These are phyloP conservation scores for Dermolepida albohirtum DNA, from an alignment of 2,888 invertebrate species.

Conservation along the genomic window DNA sequence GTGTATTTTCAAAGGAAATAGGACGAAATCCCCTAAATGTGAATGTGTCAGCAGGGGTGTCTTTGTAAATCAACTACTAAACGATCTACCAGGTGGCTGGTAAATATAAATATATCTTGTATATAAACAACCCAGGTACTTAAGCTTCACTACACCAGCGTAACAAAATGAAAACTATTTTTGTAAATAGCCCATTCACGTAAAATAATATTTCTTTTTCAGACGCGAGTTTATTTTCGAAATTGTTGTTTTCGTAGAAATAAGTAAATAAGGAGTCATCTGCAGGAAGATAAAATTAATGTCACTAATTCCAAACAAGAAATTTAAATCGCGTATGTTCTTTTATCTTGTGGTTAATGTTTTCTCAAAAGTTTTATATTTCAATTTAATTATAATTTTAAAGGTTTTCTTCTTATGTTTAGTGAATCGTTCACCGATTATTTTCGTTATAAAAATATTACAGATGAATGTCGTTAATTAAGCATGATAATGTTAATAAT, in stretches of 20 bases:
- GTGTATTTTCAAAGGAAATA: conserved; percentile 51
- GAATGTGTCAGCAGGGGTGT: conserved; percentile 50
- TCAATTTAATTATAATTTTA: too few species aligned
- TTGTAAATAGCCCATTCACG: conserved; percentile 41
- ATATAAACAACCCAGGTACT: conserved; percentile 25
- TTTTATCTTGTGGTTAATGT: conserved; percentile 12
- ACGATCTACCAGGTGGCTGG: conserved; percentile 53
- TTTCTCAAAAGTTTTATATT: conserved; percentile 8
- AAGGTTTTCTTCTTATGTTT: too few species aligned
- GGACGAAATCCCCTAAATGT: conserved; percentile 51
- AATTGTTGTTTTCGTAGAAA: conserved; percentile 36
- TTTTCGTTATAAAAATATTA: too few species aligned
- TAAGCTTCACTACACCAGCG: not conserved
- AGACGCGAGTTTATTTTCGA: conserved; percentile 36
- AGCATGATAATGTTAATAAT: too few species aligned
- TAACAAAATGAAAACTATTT: conserved; percentile 25
- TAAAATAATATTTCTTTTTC: conserved; percentile 33
- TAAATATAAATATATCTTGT: conserved; percentile 20
- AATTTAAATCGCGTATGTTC: conserved; percentile 20
- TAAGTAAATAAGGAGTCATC: conserved; percentile 37
- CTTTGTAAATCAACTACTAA: conserved; percentile 53
- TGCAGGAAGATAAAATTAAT: conserved; percentile 20
- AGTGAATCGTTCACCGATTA: too few species aligned
- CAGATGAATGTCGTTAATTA: too few species aligned
- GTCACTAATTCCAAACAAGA: conserved; percentile 30